phyloP scores from a whole-genome alignment of 2,113 vertebrate genomes.

The Carassius carassius region DNA sequence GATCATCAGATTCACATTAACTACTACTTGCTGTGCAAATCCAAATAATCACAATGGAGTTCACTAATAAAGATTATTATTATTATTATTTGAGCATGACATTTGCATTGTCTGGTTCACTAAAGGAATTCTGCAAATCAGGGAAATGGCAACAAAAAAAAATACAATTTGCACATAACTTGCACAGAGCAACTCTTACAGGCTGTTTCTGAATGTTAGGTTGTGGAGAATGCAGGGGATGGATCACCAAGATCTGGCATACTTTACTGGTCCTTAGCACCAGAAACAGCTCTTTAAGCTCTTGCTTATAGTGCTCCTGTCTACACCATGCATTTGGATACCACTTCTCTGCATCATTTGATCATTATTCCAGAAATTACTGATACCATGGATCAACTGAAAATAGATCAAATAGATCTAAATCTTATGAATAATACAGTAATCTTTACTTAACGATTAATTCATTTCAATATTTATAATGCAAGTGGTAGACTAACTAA shows the following conservation, averaged over 20 bases:
- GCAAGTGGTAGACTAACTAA: background rate
- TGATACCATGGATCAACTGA: background rate
- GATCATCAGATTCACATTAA: background rate
- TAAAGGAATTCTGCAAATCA: background rate
- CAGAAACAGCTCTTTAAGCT: too few species aligned
- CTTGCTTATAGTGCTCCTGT: too few species aligned
- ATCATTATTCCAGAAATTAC: background rate
- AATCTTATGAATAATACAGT: background rate
- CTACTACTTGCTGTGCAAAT: background rate
- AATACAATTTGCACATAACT: background rate
- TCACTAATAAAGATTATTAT: background rate
- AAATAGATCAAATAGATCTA: background rate
- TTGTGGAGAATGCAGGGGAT: background rate
- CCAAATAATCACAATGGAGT: background rate
- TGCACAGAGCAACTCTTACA: background rate
- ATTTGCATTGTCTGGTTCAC: background rate
- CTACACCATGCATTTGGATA: too few species aligned
- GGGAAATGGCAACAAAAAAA: background rate
- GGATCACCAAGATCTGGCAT: too few species aligned
- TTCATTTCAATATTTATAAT: background rate
- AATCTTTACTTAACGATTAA: background rate
- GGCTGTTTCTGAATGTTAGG: background rate
- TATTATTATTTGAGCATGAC: background rate
- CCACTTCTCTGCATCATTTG: too few species aligned
- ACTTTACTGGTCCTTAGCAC: background rate